These are phyloP conservation scores for Synergus umbraculus DNA, from an alignment of 2,888 invertebrate species.

Conservation along the genomic window DNA sequence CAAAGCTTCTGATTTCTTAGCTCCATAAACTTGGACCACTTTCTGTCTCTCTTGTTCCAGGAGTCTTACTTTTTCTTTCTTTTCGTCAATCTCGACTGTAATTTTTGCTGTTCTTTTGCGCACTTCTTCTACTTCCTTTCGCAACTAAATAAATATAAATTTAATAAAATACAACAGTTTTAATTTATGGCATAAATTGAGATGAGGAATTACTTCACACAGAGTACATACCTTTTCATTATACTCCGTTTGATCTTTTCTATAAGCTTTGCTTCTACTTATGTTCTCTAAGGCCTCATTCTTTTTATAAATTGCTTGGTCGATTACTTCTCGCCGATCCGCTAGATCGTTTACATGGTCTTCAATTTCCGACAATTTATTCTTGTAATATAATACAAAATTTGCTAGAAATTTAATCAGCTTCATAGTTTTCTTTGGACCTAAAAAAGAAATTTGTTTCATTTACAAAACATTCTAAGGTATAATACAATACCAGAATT, in stretches of 20 bases:
- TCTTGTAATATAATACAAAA: slow-evolving; percentile 61
- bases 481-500: slow-evolving; percentile 38
- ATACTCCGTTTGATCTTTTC: slow-evolving; percentile 49
- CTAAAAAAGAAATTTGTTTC: slow-evolving; percentile 61
- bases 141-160: slow-evolving; percentile 48
- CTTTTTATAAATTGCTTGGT: slow-evolving; percentile 16
- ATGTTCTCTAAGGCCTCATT: slow-evolving; percentile 48
- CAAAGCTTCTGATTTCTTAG: slow-evolving; percentile 49
- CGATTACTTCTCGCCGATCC: background rate
- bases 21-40: slow-evolving; percentile 43
- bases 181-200: background rate
- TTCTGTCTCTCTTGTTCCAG: slow-evolving; percentile 52
- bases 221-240: slow-evolving; percentile 56
- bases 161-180: background rate
- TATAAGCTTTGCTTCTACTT: slow-evolving; percentile 51
- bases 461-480: background rate
- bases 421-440: slow-evolving; percentile 65
- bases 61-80: slow-evolving; percentile 43
- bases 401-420: slow-evolving; percentile 61
- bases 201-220: background rate
- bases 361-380: slow-evolving; percentile 53
- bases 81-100: background rate
- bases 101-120: slow-evolving; percentile 48
- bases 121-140: slow-evolving; percentile 53
- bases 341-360: slow-evolving; percentile 51